A percentile compares a stretch with the other conserved stretches of the same genome.
These are phyloP conservation scores for Oreochromis grahami DNA, from an alignment of 2,797 vertebrate genomes.

Conservation along the genomic window DNA sequence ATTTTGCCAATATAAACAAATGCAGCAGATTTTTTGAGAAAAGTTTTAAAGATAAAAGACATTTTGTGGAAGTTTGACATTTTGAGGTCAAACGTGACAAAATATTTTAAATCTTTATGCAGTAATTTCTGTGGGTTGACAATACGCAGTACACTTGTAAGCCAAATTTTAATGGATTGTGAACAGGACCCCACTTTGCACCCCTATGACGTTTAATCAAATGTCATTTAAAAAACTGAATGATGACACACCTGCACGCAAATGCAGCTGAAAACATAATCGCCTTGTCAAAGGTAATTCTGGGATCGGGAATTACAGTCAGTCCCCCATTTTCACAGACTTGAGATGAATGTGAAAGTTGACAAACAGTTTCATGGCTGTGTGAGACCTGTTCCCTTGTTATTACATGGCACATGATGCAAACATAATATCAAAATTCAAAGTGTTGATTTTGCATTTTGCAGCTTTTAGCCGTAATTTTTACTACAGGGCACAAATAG, in stretches of 20 bases:
- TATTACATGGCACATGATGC: neutral
- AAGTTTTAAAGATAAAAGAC: neutral
- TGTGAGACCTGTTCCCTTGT: neutral
- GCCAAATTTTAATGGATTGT: neutral
- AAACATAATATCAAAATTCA: neutral
- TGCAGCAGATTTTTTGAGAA: neutral
- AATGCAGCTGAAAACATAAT: neutral
- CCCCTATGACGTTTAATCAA: neutral
- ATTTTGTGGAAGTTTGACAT: neutral
- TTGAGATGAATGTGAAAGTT: neutral
- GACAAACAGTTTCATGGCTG: neutral
- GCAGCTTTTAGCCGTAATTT: neutral
- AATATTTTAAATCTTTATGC: neutral
- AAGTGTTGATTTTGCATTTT: neutral
- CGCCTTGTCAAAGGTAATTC: accelerated
- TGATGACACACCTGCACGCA: accelerated
- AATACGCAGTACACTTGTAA: neutral
- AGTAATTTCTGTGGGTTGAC: neutral
- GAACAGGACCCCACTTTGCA: neutral
- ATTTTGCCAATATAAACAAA: accelerated
- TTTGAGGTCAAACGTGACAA: neutral
- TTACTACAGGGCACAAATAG: neutral
- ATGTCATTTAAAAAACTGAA: neutral
- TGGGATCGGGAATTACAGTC: neutral
- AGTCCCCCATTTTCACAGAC: neutral